Evolutionary conservation across 2,888 invertebrate species (phyloP), one percentile per base, ranked within the genome.

Genomic region (Aelia acuminata): DNA sequence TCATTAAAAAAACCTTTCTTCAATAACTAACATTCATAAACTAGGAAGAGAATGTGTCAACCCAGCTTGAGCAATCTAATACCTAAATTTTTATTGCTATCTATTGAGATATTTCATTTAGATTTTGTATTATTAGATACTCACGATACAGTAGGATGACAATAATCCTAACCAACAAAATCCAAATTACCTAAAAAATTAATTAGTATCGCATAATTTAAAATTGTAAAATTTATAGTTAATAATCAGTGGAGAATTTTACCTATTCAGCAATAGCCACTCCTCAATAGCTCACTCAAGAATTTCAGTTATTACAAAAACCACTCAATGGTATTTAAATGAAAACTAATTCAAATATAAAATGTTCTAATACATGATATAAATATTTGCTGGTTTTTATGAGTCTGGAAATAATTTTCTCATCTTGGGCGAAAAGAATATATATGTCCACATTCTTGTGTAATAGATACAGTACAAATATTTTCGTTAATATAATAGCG

Each of bases 41-140:
- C 63, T 70, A 20, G 63, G 63, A 70, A 70, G 63, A 70, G 31
- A 35, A 20, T 31, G 31, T 31, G 31, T 70, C 18, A 35, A 70
- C 20, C 20, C 63, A 70, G 35, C 18, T 70, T 70, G 63, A 70
- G 63, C 63, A 70, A 70, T 70, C 35, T 26, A 57, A 26, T 57
- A 57, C 13, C 63, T 35, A 31, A 20, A 70, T 70, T 70, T n/a
- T 70, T 70, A 70, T 70, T 70, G 63, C 63, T 70, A 70, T 70
- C 63, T 63, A 35, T 70, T 70, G 63, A 8, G 31, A 70, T 70
- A 35, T 70, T 26, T 15, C 3, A 26, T 31, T 57, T 57, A n/a
- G 26, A 57, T 57, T 70, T 70, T 70, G 35, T 35, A 31, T 70
- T 15, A 35, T 26, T 26, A 3, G 20, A 70, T 70, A 35, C 35